phyloP scores from a whole-genome alignment of 2,113 vertebrate genomes.

The Menidia beryllina region DNA sequence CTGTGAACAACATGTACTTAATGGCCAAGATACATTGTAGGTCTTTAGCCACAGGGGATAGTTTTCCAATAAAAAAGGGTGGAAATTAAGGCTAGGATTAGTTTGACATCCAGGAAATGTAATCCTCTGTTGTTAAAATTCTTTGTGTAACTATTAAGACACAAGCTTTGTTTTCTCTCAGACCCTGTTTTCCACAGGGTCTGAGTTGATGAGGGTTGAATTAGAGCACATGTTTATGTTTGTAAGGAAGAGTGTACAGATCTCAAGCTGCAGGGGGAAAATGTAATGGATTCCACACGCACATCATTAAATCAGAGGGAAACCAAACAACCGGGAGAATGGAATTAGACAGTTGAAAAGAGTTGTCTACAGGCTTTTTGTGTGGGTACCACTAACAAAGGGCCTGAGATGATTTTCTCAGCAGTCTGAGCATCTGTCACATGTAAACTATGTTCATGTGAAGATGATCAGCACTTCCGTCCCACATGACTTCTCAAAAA shows the following conservation, averaged over 20 bases:
- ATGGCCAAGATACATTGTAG: not conserved
- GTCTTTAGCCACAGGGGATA: not conserved
- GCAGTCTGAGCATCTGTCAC: not conserved
- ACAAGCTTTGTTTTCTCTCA: slow-evolving; percentile 1
- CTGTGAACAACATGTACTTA: slow-evolving; percentile 4
- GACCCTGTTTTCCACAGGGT: not conserved
- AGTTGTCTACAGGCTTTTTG: not conserved
- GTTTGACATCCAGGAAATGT: not conserved
- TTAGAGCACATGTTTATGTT: slow-evolving; percentile 28
- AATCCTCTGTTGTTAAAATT: slow-evolving; percentile 21
- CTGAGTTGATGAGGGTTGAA: not conserved
- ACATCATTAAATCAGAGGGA: slow-evolving; percentile 9
- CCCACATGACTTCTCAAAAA: too few relatives aligned
- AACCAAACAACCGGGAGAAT: slow-evolving; percentile 14
- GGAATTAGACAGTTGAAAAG: not conserved
- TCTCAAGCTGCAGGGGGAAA: slow-evolving; percentile 14
- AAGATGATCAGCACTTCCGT: slow-evolving; percentile 1
- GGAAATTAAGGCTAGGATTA: not conserved
- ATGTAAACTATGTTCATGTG: not conserved
- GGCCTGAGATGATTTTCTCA: not conserved
- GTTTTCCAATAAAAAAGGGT: slow-evolving; percentile 22
- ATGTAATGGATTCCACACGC: slow-evolving; percentile 29
- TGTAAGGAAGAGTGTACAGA: not conserved
- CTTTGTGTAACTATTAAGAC: not conserved
- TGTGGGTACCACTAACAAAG: not conserved